Conservation (phyloP, 2,113 vertebrate genomes). For the Platanista minor region DNA sequence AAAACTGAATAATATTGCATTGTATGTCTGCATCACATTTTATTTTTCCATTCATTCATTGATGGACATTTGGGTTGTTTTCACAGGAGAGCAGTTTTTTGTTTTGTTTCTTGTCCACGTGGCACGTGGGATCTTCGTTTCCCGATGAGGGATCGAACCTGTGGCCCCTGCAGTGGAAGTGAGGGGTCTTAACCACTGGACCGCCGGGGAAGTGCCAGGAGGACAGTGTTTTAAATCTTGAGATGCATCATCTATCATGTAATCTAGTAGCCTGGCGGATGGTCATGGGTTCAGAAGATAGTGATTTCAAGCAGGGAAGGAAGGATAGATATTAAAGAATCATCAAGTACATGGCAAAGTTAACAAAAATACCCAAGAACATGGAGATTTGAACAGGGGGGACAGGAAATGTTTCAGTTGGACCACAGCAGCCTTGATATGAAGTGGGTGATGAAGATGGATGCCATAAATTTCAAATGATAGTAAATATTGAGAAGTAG, state of each 20-base stretch:
- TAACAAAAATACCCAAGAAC: not conserved
- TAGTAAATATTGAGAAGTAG: not conserved
- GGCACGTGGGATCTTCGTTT: too few species aligned
- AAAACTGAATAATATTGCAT: not conserved
- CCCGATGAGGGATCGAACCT: too few species aligned
- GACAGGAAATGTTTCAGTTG: not conserved
- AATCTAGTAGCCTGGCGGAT: not conserved
- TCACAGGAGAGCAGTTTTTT: not conserved
- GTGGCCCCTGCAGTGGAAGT: too few species aligned
- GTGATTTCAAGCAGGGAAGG: not conserved
- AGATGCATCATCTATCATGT: not conserved
- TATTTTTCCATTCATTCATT: not conserved
- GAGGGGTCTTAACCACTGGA: too few species aligned
- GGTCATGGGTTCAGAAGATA: not conserved
- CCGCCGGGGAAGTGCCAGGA: not conserved
- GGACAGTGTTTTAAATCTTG: not conserved
- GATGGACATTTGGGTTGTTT: not conserved
- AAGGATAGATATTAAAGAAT: not conserved
- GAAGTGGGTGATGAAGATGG: not conserved
- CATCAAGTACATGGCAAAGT: not conserved
- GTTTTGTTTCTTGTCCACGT: too few species aligned
- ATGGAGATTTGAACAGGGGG: not conserved
- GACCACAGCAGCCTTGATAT: rapidly evolving
- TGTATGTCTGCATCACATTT: not conserved
- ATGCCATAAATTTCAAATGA: not conserved